Base-by-base conservation (phyloP, 2,888 invertebrate species). In the Hemithea aestivaria region DNA sequence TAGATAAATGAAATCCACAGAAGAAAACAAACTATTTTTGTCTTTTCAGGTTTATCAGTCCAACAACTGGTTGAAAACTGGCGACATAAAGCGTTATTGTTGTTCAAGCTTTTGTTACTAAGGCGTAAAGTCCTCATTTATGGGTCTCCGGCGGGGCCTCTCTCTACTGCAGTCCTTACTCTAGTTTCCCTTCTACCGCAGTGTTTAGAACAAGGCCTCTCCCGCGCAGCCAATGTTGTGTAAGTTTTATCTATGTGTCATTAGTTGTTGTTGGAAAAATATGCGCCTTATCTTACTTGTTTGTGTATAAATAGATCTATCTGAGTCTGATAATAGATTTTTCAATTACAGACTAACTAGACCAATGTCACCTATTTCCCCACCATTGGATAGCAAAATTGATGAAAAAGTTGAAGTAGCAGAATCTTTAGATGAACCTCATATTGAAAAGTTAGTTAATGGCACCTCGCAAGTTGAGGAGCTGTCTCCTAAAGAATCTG, bases 101-200 rank as follows among this genome's bases (percentile, higher is more conserved):
- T 99, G 27, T 98, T 98, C 72, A 99, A 99, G 80, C 84, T 99
- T 37, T 80, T 99, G 37, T 84, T 99, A 29, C 87, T 99, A 41
- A 96, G 98, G 67, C 92, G 94, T 56, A 91, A 94, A 71, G 93
- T 98, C 25, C 90, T 99, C 35, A 95, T 98, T 68, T 96, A 95
- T 77, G 95, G 96, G 36, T 94, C 97, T 10, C 98, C 98, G 1
- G 98, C 98, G 1, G 94, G 96, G 44, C 91, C 93, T 5, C 87
- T 99, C 51, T 97, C 98, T 56, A 91, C 94, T 5, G 91, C 94
- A 3, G 91, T 99, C 55, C 84, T 99, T 35, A 94, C 97, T 4
- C 88, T 99, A 31, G 88, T 97, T 0, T 98, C 98, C 1, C 77
- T 99, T 21, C 92, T 96, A 78, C 99, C 99, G 33, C 93, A 92